A percentile compares a stretch with the other conserved stretches of the same genome.
These are phyloP conservation scores for Heliocidaris erythrogramma DNA, from an alignment of 35 echinoderm and acorn worm genomes.

Conservation along the genomic window DNA sequence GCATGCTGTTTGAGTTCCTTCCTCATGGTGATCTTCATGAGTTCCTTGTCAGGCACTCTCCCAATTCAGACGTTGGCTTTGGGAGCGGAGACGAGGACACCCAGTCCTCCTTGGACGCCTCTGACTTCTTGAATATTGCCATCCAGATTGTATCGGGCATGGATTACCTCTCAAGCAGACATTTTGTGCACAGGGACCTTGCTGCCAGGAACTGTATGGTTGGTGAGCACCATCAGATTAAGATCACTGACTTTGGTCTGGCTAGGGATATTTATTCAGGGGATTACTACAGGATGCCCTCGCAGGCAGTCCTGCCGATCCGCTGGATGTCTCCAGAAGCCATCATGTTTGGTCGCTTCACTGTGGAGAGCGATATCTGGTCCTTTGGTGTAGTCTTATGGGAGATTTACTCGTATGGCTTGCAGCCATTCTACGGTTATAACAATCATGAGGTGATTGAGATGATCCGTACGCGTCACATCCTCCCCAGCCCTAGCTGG, in stretches of 20 bases:
- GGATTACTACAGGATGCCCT: slow-evolving; percentile 92
- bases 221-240: slow-evolving; percentile 86
- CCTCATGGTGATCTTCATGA: slow-evolving; percentile 89
- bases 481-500: slow-evolving; percentile 84
- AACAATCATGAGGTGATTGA: slow-evolving; percentile 97
- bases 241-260: slow-evolving; percentile 96
- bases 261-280: slow-evolving; percentile 93
- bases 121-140: slow-evolving; percentile 86
- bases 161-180: slow-evolving; percentile 92
- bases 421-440: slow-evolving; percentile 96
- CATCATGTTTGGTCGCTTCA: slow-evolving; percentile 91
- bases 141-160: slow-evolving; percentile 97
- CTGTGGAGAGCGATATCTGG: slow-evolving; percentile 96
- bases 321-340: slow-evolving; percentile 97
- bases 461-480: slow-evolving; percentile 90
- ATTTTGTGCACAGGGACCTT: slow-evolving; percentile 96
- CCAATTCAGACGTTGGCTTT: slow-evolving; percentile 95
- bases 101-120: slow-evolving; percentile 80
- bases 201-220: slow-evolving; percentile 98
- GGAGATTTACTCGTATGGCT: slow-evolving; percentile 94
- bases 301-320: slow-evolving; percentile 82
- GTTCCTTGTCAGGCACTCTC: slow-evolving; percentile 88
- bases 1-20: slow-evolving; percentile 95
- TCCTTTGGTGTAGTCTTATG: slow-evolving; percentile 97
- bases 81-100: slow-evolving; percentile 95